Evolutionary conservation across 2,113 vertebrate genomes (phyloP).

Genomic region (Gavialis gangeticus): DNA sequence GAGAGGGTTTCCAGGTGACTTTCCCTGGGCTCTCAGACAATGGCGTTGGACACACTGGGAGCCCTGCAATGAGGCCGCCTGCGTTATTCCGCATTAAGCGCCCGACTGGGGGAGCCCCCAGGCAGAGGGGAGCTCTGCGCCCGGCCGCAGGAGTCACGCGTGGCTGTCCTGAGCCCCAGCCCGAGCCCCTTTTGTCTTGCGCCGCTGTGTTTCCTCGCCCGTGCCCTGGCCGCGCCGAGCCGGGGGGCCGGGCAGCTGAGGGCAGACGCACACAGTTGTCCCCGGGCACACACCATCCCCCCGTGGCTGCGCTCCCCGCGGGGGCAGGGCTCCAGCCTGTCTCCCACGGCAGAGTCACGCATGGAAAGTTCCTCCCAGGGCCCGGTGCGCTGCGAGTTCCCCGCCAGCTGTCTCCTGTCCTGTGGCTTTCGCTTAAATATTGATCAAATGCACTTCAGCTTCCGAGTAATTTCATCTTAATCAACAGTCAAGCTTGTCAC

Average conservation of each 20-base stretch:
- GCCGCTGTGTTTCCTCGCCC: too few relatives aligned
- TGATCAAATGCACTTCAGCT: slow-evolving; percentile 84
- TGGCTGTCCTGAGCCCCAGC: not conserved
- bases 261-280: too few relatives aligned
- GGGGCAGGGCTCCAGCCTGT: not conserved
- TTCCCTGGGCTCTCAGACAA: not conserved
- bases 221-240: too few relatives aligned
- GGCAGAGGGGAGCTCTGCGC: not conserved
- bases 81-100: not conserved
- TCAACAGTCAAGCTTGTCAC: slow-evolving; percentile 78
- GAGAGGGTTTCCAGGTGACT: not conserved
- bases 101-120: not conserved
- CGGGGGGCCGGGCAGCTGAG: too few relatives aligned
- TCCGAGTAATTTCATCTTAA: slow-evolving; percentile 90
- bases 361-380: not conserved
- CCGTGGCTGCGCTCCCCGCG: too few relatives aligned
- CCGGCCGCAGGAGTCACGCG: not conserved
- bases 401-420: slow-evolving; percentile 77
- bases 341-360: not conserved
- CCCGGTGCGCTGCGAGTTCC: not conserved
- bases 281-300: too few relatives aligned
- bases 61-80: not conserved
- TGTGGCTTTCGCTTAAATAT: slow-evolving; percentile 71
- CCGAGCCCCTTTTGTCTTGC: too few relatives aligned
- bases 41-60: not conserved